A percentile compares a stretch with the other conserved stretches of the same genome.
Evolutionary conservation across 30 jellyfish, hydroid and myxozoan species (phyloP).

Genomic region (Turritopsis rubra): DNA sequence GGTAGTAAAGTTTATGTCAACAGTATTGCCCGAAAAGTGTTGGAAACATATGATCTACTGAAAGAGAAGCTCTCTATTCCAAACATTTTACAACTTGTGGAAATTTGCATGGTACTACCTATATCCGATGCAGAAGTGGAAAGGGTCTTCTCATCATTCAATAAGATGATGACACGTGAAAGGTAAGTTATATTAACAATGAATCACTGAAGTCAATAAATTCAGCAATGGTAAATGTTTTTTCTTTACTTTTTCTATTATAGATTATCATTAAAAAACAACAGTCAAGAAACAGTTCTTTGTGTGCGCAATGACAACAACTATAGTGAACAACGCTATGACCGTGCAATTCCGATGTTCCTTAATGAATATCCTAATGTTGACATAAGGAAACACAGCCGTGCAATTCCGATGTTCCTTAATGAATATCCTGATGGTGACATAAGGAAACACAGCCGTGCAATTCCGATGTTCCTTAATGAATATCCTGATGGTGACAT

Average conservation of each 20-base stretch:
- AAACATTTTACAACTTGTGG: background rate
- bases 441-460: too few relatives aligned
- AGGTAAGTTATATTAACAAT: background rate
- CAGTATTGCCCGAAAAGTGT: background rate
- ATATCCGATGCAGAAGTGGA: slow-evolving; percentile 6
- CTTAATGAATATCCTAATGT: background rate
- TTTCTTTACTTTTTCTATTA: background rate
- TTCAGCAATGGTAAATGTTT: background rate
- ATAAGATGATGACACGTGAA: background rate
- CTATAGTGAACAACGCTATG: background rate
- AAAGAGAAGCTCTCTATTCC: background rate
- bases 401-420: too few relatives aligned
- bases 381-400: background rate
- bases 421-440: background rate
- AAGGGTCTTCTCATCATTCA: background rate
- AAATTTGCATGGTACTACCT: background rate
- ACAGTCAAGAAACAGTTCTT: background rate
- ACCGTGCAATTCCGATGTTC: background rate
- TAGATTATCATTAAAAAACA: background rate
- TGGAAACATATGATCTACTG: background rate
- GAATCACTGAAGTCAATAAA: background rate
- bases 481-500: background rate
- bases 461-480: background rate
- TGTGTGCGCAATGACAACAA: background rate
- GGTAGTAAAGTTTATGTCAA: background rate